These are phyloP conservation scores for Philereme transversata DNA, from an alignment of 2,888 invertebrate genomes.

Conservation along the genomic window DNA sequence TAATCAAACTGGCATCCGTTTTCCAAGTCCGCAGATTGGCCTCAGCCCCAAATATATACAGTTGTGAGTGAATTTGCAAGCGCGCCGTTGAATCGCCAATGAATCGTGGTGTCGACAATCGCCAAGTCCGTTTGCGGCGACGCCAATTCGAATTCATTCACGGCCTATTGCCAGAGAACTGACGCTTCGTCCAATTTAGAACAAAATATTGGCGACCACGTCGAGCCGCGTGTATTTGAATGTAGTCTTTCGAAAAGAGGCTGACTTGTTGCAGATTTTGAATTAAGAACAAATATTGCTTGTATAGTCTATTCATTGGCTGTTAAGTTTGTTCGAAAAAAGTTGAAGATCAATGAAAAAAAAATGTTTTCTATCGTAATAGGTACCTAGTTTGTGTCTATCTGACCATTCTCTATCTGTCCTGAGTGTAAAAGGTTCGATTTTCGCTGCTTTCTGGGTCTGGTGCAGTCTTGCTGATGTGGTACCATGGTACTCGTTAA, in stretches of 20 bases:
- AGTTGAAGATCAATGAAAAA: too few relatives aligned
- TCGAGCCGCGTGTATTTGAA: constrained; percentile 24
- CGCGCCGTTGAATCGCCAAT: constrained; percentile 54
- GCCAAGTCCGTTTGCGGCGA: constrained; percentile 74
- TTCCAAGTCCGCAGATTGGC: constrained; percentile 48
- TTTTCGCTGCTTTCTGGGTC: too few relatives aligned
- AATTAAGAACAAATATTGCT: background rate
- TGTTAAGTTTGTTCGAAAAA: too few relatives aligned
- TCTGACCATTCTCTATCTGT: too few relatives aligned
- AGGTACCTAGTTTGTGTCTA: too few relatives aligned
- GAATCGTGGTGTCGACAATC: constrained; percentile 76
- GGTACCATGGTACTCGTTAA: too few relatives aligned
- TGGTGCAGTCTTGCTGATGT: too few relatives aligned
- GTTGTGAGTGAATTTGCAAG: constrained; percentile 66
- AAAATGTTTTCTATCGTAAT: background rate
- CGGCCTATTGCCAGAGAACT: constrained; percentile 46
- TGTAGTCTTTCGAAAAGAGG: constrained; percentile 14
- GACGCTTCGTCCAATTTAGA: constrained; percentile 58
- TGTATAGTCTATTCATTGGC: too few relatives aligned
- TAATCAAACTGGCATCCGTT: constrained; percentile 32
- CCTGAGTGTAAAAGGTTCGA: too few relatives aligned
- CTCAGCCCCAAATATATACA: constrained; percentile 49
- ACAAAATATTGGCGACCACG: constrained; percentile 44
- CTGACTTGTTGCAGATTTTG: constrained; percentile 14
- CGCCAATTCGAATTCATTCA: constrained; percentile 72